Evolutionary conservation across 2,888 invertebrate species (phyloP).

Genomic region (Endomychus coccineus): DNA sequence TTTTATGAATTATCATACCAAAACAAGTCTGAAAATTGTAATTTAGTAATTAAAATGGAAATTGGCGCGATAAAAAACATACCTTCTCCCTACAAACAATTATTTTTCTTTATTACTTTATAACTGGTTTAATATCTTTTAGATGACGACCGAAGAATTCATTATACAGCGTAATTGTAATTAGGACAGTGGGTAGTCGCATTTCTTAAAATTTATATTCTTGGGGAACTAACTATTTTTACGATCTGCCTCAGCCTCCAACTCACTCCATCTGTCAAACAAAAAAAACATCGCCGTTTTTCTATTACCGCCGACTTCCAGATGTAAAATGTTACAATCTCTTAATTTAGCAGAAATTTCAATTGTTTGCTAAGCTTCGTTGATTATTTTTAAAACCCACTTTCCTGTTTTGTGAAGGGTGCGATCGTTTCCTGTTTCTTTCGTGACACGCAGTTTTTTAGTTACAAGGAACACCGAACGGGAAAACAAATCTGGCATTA

Average conservation of each 20-base stretch:
- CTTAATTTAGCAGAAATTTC: conserved; percentile 35
- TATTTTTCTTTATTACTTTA: conserved; percentile 34
- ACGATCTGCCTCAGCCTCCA: conserved; percentile 17
- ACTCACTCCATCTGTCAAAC: conserved; percentile 19
- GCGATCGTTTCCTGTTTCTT: conserved; percentile 6
- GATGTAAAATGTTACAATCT: conserved; percentile 35
- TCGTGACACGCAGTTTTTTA: conserved; percentile 11
- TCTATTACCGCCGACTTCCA: conserved; percentile 29
- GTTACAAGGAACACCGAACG: conserved; percentile 6
- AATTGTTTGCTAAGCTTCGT: conserved; percentile 18
- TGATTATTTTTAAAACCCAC: conserved; percentile 15
- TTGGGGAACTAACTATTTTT: neutral
- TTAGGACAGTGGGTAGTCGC: conserved; percentile 17
- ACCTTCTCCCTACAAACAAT: conserved; percentile 29
- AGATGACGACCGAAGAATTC: conserved; percentile 31
- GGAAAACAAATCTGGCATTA: no score
- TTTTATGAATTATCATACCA: conserved; percentile 12
- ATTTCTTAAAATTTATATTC: neutral
- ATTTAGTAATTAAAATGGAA: conserved; percentile 35
- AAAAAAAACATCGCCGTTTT: conserved; percentile 21
- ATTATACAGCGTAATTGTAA: conserved; percentile 29
- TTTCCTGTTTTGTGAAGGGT: conserved; percentile 11
- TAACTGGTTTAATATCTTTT: conserved; percentile 34
- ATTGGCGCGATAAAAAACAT: conserved; percentile 32
- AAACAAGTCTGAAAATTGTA: conserved; percentile 26